Evolutionary conservation across 1,140 invertebrate genomes (phyloP).

Genomic region (Sarcophaga peregrina): DNA sequence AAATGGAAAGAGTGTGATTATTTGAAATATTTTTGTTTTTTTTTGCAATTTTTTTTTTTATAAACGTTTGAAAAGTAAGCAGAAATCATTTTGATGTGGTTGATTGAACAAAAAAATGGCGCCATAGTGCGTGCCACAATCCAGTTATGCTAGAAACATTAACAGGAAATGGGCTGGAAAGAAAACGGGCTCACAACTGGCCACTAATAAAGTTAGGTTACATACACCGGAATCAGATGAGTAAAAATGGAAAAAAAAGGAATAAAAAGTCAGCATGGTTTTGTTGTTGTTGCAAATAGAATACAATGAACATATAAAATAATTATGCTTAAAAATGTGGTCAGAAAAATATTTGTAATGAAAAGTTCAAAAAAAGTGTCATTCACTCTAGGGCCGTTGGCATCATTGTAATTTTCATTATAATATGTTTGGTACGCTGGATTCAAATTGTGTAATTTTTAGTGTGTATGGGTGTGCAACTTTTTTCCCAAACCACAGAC

Average conservation of each 20-base stretch:
- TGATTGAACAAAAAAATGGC: constrained; percentile 32
- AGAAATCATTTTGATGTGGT: constrained; percentile 20
- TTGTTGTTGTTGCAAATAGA: not conserved
- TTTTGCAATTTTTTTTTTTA: too few species aligned
- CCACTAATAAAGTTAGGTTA: constrained; percentile 14
- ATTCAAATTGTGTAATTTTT: not conserved
- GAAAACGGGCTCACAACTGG: not conserved
- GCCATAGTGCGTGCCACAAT: constrained; percentile 27
- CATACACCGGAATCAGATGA: too few species aligned
- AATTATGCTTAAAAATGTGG: constrained; percentile 41
- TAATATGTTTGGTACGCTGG: not conserved
- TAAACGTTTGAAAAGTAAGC: not conserved
- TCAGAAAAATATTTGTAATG: not conserved
- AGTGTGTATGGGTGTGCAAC: not conserved
- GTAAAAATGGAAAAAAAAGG: too few species aligned
- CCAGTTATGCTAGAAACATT: not conserved
- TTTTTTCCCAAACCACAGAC: constrained; percentile 19
- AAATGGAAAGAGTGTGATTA: not conserved
- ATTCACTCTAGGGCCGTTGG: not conserved
- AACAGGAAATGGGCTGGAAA: constrained; percentile 7
- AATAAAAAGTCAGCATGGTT: constrained; percentile 5
- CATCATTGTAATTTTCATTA: not conserved
- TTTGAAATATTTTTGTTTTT: too few species aligned
- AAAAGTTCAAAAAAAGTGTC: not conserved
- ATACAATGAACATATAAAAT: constrained; percentile 34